A percentile compares a stretch with the other conserved stretches of the same genome.
These are phyloP conservation scores for Drosophila kuntzei DNA, from an alignment of 2,888 invertebrate genomes.

Conservation along the genomic window DNA sequence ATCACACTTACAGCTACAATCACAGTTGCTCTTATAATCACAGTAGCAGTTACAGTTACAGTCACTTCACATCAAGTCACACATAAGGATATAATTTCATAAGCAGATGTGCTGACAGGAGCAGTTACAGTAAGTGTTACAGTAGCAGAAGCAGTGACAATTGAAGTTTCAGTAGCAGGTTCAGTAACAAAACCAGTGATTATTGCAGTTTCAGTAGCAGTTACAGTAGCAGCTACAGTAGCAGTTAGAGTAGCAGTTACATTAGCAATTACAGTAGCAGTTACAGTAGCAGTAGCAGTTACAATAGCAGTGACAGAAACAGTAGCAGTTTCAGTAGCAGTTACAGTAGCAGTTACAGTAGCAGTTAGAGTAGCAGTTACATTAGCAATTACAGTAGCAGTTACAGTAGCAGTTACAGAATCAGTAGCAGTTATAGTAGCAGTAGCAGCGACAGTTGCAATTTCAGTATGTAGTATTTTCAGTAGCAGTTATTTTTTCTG, in stretches of 20 bases:
- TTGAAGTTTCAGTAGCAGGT: background rate
- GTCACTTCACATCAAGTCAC: background rate
- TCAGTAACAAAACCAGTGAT: too few species aligned
- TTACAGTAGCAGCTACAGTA: slow-evolving; percentile 3
- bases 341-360: background rate
- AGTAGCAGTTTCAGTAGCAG: background rate
- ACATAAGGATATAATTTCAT: background rate
- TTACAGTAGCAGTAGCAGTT: background rate
- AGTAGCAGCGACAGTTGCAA: background rate
- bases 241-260: slow-evolving; percentile 4
- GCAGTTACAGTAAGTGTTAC: background rate
- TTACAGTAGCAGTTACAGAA: background rate
- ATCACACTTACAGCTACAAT: slow-evolving; percentile 1
- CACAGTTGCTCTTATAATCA: background rate
- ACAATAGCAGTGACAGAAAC: background rate
- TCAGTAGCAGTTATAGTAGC: background rate
- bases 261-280: background rate
- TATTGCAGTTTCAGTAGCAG: background rate
- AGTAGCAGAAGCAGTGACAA: background rate
- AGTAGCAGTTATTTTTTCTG: too few species aligned
- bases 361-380: background rate
- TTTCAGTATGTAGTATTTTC: too few species aligned
- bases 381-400: background rate
- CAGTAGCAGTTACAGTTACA: background rate
- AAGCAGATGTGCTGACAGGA: too few species aligned